Percentiles rank a stretch among this genome's conserved stretches.
phyloP scores from a whole-genome alignment of 2,797 vertebrate species.

The Arctocebus calabarensis region DNA sequence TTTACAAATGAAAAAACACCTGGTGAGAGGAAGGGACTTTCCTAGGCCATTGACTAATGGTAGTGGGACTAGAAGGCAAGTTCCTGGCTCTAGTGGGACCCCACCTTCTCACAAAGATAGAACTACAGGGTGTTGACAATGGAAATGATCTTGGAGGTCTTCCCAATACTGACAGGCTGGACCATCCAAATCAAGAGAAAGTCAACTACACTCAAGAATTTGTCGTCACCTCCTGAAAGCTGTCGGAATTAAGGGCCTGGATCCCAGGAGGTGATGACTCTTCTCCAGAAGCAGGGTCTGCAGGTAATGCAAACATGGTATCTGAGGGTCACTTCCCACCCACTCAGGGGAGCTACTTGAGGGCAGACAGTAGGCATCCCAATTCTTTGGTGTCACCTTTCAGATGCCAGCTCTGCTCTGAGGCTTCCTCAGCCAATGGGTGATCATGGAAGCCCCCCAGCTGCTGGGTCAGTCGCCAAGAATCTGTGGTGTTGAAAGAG shows the following conservation, averaged over 20 bases:
- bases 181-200: neutral
- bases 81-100: neutral
- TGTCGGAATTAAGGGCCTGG: neutral
- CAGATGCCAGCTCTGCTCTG: neutral
- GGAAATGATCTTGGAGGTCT: neutral
- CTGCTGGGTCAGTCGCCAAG: conserved; percentile 3
- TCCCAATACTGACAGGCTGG: neutral
- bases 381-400: neutral
- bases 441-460: neutral
- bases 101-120: neutral
- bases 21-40: neutral
- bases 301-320: fast-evolving
- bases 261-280: neutral
- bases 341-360: neutral
- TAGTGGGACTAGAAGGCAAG: neutral
- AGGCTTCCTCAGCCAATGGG: neutral
- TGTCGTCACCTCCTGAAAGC: neutral
- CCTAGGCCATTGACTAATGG: neutral
- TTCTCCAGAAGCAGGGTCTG: neutral
- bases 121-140: neutral
- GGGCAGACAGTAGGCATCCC: neutral
- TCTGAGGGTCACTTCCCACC: neutral
- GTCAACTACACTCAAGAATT: neutral
- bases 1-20: conserved; percentile 24
- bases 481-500: conserved; percentile 22